Evolutionary conservation across 1,140 invertebrate genomes (phyloP).

Genomic region (Asbolus verrucosus): DNA sequence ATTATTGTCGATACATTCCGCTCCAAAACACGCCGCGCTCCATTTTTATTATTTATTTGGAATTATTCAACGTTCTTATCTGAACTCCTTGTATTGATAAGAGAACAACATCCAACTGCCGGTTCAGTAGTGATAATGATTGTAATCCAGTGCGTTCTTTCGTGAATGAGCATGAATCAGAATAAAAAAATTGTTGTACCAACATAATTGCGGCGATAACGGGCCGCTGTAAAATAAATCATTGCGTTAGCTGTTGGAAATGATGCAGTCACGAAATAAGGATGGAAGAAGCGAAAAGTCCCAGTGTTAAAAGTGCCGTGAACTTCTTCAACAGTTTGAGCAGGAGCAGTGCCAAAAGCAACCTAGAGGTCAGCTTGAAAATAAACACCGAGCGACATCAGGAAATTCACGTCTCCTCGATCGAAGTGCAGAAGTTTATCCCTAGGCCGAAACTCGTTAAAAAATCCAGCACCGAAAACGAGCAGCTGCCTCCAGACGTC

Average conservation of each 20-base stretch:
- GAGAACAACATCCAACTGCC: conserved; percentile 4
- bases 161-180: background rate
- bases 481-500: conserved; percentile 50
- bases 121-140: conserved; percentile 1
- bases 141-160: background rate
- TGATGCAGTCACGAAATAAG: background rate
- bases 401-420: too few species aligned
- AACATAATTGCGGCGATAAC: too few species aligned
- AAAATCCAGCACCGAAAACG: background rate
- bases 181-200: too few species aligned
- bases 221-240: too few species aligned
- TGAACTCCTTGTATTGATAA: conserved; percentile 1
- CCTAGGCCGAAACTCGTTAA: conserved; percentile 6
- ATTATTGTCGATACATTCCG: conserved; percentile 5
- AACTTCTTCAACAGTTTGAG: conserved; percentile 57
- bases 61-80: conserved; percentile 3
- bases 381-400: too few species aligned
- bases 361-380: conserved; percentile 42
- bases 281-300: conserved; percentile 45
- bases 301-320: conserved; percentile 56
- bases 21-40: too few species aligned
- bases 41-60: background rate
- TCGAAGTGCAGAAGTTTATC: conserved; percentile 39
- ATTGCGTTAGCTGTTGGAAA: too few species aligned
- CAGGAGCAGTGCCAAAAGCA: conserved; percentile 32